Evolutionary conservation across 2,888 invertebrate species (phyloP), one percentile per base, ranked within the genome.

Genomic region (Icerya purchasi): DNA sequence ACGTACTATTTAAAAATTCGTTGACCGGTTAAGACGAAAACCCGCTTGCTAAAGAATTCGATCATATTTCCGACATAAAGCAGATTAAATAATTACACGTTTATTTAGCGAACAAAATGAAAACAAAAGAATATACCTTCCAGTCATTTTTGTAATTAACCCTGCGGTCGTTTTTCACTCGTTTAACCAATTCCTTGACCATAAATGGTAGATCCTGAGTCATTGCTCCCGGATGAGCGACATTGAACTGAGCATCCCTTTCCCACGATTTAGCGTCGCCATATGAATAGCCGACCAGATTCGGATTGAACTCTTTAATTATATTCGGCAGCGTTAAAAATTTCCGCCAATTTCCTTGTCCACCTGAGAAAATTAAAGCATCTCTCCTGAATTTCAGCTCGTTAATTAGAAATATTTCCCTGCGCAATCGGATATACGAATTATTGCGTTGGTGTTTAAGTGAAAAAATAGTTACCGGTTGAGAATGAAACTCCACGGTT

Each of bases 271-370:
- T 68, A 0, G 77, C 74, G 66, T 78, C 76, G 21, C 71, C 70
- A 1, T 73, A 61, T 0, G 82, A 75, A 64, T 77, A 81, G 0
- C 83, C 83, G 59, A 79, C 71, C 22, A 83, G 68, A 53, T 78
- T 74, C 0, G 79, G 78, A 69, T 82, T 83, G 68, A 78, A 83
- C 68, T 76, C 78, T 66, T 78, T 78, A 21, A 81, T 66, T 54
- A 80, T 77, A 68, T 80, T 79, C n/a, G 78, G 78, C 54, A 79
- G 56, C 1, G 78, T 79, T 18, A 78, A 65, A 65, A 70, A 75
- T 59, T 74, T 69, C 49, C 73, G 70, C 78, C 78, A 79, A 25
- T 70, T 73, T 10, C 69, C 73, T 66, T 76, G 73, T 0, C 78
- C 78, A 14, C 79, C 74, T n/a, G n/a, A n/a, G n/a, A n/a, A n/a